Base-by-base conservation (phyloP, 2,888 invertebrate genomes). In the Polyploca ridens region DNA sequence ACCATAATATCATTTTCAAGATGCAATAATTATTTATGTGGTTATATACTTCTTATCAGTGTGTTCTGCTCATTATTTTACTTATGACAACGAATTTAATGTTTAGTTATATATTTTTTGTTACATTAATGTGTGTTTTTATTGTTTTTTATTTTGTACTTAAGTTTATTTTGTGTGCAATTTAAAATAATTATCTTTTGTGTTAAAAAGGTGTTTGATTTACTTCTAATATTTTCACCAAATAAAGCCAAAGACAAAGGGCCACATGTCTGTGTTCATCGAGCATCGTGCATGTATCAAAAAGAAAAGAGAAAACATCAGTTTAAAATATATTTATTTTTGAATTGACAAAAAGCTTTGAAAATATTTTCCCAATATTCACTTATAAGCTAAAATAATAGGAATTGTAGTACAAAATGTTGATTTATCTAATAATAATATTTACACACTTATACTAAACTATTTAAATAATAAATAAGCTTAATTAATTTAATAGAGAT, bases 151-250 rank as follows among this genome's bases (percentile, higher is more conserved):
- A 66, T 81, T 71, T 71, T 72, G 71, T 81, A 75, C 69, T 79
- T 81, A 78, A 62, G 63, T 74, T 68, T 62, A 64, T 65, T 70
- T 69, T 78, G 77, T 78, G 83, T 85, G 85, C 79, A 82, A 75
- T 82, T 78, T 79, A 71, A 70, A 71, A 64, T 64, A 75, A 78
- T 75, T 66, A 75, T 62, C 68, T 70, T 71, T 69, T 67, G 68
- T 69, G 72, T 41, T 63, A 44, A 10, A 16, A 59, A 41, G 8
- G 5, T 41, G 27, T 33, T 58, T 33, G 33, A 58, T 60, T 60
- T 38, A 5, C 33, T 33, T 33, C 4, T 33, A 33, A 33, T 5
- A 33, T 3, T 33, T 33, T 33, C 33, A 33, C 5, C 4, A 33
- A 33, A 33, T n/a, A 33, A 5, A 33, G 33, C 33, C 33, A 33